These are phyloP conservation scores for Sander vitreus DNA, from an alignment of 2,113 vertebrate species.

Conservation along the genomic window DNA sequence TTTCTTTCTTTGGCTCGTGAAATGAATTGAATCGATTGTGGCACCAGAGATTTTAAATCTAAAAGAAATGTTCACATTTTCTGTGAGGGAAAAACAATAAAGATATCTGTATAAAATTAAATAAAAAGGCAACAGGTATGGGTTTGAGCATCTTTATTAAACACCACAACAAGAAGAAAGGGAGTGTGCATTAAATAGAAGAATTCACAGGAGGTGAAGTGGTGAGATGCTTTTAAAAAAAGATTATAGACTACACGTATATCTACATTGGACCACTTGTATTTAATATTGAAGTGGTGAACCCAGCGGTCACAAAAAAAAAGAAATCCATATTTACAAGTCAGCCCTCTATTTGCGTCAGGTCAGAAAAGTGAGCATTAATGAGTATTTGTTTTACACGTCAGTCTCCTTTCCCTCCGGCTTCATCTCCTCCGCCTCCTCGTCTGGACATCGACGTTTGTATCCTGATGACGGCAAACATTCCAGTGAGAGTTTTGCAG, in stretches of 20 bases:
- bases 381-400: slow-evolving; percentile 39
- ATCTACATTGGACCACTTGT: background rate
- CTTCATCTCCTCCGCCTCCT: slow-evolving; percentile 61
- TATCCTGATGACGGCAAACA: slow-evolving; percentile 48
- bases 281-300: background rate
- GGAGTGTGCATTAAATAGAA: background rate
- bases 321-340: slow-evolving; percentile 13
- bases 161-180: background rate
- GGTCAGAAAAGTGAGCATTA: background rate
- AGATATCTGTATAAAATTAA: background rate
- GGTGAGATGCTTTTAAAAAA: background rate
- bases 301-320: background rate
- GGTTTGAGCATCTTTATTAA: slow-evolving; percentile 30
- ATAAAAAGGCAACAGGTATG: background rate
- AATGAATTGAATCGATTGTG: background rate
- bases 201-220: background rate
- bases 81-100: background rate
- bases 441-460: slow-evolving; percentile 4
- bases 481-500: background rate
- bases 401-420: slow-evolving; percentile 43
- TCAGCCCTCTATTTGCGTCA: slow-evolving; percentile 16
- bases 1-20: background rate
- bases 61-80: background rate
- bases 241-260: background rate
- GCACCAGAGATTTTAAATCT: background rate